phyloP scores from a whole-genome alignment of 1,140 invertebrate species.

The Cardiocondyla obscurior region DNA sequence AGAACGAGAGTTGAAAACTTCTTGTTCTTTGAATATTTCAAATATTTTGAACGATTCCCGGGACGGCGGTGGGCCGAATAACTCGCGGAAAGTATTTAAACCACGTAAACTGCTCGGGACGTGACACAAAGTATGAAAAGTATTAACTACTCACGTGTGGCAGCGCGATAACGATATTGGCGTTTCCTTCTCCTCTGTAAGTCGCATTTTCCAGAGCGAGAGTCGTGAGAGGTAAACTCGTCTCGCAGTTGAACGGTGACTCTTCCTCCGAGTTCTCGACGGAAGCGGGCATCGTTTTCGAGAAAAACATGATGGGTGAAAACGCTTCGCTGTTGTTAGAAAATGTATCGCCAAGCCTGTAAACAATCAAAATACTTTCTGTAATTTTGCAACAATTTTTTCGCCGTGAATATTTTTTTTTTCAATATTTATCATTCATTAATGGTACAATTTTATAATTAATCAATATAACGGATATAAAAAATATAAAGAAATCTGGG shows the following conservation, averaged over 20 bases:
- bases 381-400: neutral
- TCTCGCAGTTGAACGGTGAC: slow-evolving; percentile 19
- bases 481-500: neutral
- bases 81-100: neutral
- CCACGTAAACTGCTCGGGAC: neutral
- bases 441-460: too few species aligned
- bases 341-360: slow-evolving; percentile 14
- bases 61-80: too few species aligned
- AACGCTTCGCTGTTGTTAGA: slow-evolving; percentile 37
- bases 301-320: neutral
- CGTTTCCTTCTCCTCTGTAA: slow-evolving; percentile 84
- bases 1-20: neutral
- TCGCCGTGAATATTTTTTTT: neutral
- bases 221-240: neutral
- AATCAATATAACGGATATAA: too few species aligned
- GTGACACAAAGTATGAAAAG: neutral
- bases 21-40: neutral
- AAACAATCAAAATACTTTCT: neutral
- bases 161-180: slow-evolving; percentile 83
- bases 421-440: neutral
- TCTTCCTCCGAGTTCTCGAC: slow-evolving; percentile 32
- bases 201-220: slow-evolving; percentile 67
- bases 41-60: neutral
- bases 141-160: slow-evolving; percentile 76
- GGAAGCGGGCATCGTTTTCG: slow-evolving; percentile 38